Conservation (phyloP, 2,113 vertebrate species). For the Morone chrysops region DNA sequence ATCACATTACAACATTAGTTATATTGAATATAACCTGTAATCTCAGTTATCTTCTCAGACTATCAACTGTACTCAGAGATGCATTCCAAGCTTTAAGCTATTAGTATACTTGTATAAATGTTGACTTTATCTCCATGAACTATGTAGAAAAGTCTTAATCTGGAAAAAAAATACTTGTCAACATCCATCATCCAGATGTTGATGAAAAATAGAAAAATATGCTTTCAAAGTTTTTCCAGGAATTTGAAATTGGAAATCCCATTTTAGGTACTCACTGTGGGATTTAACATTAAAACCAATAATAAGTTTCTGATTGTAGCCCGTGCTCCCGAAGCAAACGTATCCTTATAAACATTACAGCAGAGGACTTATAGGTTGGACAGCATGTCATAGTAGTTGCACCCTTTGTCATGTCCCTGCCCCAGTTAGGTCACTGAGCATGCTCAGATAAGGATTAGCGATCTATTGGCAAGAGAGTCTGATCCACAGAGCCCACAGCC, state of each 20-base stretch:
- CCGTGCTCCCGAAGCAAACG: not conserved
- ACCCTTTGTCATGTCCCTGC: conserved; percentile 57
- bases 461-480: conserved; percentile 70
- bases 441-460: conserved; percentile 78
- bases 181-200: too few relatives aligned
- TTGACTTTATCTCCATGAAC: not conserved
- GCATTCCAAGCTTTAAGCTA: not conserved
- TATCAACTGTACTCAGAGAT: not conserved
- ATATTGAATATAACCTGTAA: conserved; percentile 27
- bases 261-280: not conserved
- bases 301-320: not conserved
- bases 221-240: conserved; percentile 9
- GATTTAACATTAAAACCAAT: conserved; percentile 3
- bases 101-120: not conserved
- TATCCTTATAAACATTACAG: conserved; percentile 28
- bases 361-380: conserved; percentile 10
- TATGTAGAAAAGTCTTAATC: not conserved
- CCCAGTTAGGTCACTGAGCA: conserved; percentile 70
- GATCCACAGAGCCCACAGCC: conserved; percentile 58
- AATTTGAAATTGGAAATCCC: conserved; percentile 35
- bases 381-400: conserved; percentile 40
- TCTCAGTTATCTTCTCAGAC: conserved; percentile 7
- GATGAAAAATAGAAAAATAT: too few relatives aligned
- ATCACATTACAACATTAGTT: conserved; percentile 16
- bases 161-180: too few relatives aligned